Evolutionary conservation across 2,797 vertebrate genomes (phyloP).

Genomic region (Phalloptychus januarius): DNA sequence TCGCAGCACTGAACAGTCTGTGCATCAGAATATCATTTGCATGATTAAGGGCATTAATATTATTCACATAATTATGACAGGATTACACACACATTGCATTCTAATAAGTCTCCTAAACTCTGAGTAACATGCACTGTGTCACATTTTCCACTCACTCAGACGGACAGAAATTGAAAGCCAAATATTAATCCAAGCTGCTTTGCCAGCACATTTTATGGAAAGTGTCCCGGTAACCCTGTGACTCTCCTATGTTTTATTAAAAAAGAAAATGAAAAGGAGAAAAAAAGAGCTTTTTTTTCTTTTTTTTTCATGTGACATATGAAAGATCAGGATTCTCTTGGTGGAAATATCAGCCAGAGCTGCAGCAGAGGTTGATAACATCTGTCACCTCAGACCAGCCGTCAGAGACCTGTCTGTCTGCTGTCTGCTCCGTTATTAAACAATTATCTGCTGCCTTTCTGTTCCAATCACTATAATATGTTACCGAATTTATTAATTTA

Average conservation of each 20-base stretch:
- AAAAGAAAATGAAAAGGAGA: background rate
- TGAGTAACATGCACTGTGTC: background rate
- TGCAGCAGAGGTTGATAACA: background rate
- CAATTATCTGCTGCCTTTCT: background rate
- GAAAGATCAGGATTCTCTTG: background rate
- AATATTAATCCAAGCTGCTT: background rate
- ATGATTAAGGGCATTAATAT: constrained; percentile 1
- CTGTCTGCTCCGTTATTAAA: background rate
- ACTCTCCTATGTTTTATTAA: background rate
- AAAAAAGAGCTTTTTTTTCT: too few species aligned
- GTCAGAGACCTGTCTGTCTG: background rate
- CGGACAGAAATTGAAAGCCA: background rate
- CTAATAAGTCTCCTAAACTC: background rate
- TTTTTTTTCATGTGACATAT: background rate
- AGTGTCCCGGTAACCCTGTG: background rate
- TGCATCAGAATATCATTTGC: background rate
- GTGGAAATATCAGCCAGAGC: background rate
- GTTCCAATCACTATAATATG: background rate
- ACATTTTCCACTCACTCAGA: background rate
- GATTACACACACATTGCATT: background rate
- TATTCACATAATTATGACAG: background rate
- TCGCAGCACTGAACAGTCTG: background rate
- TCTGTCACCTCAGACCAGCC: background rate
- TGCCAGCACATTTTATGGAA: background rate
- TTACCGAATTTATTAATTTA: background rate